These are phyloP conservation scores for Notoglanidium macrostoma DNA, from an alignment of 2,797 vertebrate genomes.

Conservation along the genomic window DNA sequence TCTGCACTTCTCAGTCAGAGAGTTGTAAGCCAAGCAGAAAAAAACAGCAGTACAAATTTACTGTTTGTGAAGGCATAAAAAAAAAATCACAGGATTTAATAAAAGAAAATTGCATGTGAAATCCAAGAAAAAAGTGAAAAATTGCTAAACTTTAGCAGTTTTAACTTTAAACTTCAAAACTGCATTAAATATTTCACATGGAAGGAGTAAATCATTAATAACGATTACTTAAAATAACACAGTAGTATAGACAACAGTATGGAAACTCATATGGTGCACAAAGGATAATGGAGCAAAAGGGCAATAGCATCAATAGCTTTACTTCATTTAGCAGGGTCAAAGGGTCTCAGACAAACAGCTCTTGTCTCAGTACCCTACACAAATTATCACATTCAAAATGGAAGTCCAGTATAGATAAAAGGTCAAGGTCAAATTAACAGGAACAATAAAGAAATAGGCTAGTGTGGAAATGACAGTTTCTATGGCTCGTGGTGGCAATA, in stretches of 20 bases:
- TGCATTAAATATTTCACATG: background rate
- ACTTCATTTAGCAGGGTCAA: slow-evolving; percentile 12
- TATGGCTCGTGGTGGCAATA: background rate
- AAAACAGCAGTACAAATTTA: background rate
- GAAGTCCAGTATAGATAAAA: slow-evolving; percentile 14
- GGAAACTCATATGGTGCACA: background rate
- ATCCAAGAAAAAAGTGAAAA: background rate
- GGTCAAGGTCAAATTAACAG: slow-evolving; percentile 52
- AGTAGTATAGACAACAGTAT: background rate
- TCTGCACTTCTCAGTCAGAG: slow-evolving; percentile 4
- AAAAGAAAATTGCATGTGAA: background rate
- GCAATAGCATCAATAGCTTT: slow-evolving; percentile 7
- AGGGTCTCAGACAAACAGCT: background rate
- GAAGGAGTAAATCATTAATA: background rate
- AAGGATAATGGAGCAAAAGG: background rate
- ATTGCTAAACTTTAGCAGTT: background rate
- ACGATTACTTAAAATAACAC: background rate
- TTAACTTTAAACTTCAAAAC: background rate
- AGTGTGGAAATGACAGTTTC: background rate
- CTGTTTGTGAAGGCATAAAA: slow-evolving; percentile 55
- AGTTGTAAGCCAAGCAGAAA: background rate
- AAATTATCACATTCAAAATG: background rate
- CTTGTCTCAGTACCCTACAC: background rate
- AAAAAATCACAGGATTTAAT: slow-evolving; percentile 64
- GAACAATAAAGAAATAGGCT: background rate